phyloP scores from a whole-genome alignment of 2,888 invertebrate genomes.

The Acronicta alni region DNA sequence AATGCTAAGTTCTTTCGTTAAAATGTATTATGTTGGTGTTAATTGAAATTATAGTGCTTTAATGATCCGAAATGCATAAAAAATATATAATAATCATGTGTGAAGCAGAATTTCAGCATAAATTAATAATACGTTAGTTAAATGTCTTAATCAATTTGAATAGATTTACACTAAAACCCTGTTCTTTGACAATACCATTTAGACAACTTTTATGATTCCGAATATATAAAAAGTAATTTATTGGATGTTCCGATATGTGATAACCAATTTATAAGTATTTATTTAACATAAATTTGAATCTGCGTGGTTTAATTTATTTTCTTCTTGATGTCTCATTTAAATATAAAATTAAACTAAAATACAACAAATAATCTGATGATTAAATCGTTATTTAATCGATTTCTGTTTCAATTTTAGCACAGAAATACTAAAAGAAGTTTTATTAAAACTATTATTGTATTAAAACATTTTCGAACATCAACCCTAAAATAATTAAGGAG shows the following conservation, averaged over 20 bases:
- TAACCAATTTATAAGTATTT: slow-evolving; percentile 55
- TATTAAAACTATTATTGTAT: slow-evolving; percentile 3
- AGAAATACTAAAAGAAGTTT: not conserved
- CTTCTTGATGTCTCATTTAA: slow-evolving; percentile 42
- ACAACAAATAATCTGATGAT: slow-evolving; percentile 30
- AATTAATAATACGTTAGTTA: slow-evolving; percentile 34
- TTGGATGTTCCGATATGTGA: slow-evolving; percentile 56
- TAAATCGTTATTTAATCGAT: slow-evolving; percentile 33
- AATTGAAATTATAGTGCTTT: slow-evolving; percentile 24
- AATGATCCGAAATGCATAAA: slow-evolving; percentile 23
- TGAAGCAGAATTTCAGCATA: slow-evolving; percentile 33
- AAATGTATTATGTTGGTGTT: slow-evolving; percentile 26
- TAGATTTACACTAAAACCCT: slow-evolving; percentile 32
- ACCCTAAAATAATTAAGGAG: not conserved
- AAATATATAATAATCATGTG: slow-evolving; percentile 11
- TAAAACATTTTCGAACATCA: not conserved
- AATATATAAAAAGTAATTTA: slow-evolving; percentile 57
- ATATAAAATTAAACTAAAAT: slow-evolving; percentile 37
- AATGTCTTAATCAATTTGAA: slow-evolving; percentile 36
- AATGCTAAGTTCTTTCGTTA: slow-evolving; percentile 10
- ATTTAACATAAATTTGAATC: slow-evolving; percentile 67
- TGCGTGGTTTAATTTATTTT: slow-evolving; percentile 35
- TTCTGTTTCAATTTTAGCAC: slow-evolving; percentile 7
- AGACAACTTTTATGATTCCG: slow-evolving; percentile 26
- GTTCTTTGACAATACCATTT: slow-evolving; percentile 27